phyloP scores from a whole-genome alignment of 1,140 invertebrate genomes.

The Trissolcus basalis region DNA sequence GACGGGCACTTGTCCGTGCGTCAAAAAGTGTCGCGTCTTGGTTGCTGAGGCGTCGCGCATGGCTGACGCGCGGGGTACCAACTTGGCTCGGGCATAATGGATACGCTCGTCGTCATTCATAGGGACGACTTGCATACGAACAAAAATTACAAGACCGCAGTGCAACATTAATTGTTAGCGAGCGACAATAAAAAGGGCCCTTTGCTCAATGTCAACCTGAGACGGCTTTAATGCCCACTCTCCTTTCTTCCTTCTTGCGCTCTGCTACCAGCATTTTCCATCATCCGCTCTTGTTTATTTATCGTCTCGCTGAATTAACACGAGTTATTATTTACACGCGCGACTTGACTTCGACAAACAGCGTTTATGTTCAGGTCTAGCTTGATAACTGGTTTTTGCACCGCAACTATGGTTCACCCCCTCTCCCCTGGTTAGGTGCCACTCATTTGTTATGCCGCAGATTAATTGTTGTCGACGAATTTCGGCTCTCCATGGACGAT shows the following conservation, averaged over 20 bases:
- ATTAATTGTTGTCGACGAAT: too few relatives aligned
- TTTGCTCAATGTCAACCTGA: conserved; percentile 19
- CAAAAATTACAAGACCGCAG: conserved; percentile 44
- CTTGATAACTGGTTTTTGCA: conserved; percentile 38
- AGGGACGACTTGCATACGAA: conserved; percentile 35
- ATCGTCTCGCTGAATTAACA: not conserved
- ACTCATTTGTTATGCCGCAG: too few relatives aligned
- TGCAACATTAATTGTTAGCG: conserved; percentile 41
- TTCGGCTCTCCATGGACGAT: too few relatives aligned
- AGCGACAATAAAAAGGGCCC: conserved; percentile 34
- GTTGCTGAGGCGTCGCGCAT: conserved; percentile 72
- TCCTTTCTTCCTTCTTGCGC: not conserved
- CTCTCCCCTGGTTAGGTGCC: too few relatives aligned
- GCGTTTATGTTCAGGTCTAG: too few relatives aligned
- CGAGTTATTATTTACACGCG: conserved; percentile 25
- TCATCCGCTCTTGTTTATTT: not conserved
- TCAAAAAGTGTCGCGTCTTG: conserved; percentile 28
- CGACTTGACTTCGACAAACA: conserved; percentile 34
- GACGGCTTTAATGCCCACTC: conserved; percentile 11
- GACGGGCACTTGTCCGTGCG: too few relatives aligned
- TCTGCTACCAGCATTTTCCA: not conserved
- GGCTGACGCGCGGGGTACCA: conserved; percentile 61
- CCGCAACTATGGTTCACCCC: too few relatives aligned
- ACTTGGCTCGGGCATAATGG: conserved; percentile 65
- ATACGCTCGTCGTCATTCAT: conserved; percentile 56